Percentiles rank a stretch among this genome's conserved stretches.
These are phyloP conservation scores for Typhlichthys subterraneus DNA, from an alignment of 2,797 vertebrate genomes.

Conservation along the genomic window DNA sequence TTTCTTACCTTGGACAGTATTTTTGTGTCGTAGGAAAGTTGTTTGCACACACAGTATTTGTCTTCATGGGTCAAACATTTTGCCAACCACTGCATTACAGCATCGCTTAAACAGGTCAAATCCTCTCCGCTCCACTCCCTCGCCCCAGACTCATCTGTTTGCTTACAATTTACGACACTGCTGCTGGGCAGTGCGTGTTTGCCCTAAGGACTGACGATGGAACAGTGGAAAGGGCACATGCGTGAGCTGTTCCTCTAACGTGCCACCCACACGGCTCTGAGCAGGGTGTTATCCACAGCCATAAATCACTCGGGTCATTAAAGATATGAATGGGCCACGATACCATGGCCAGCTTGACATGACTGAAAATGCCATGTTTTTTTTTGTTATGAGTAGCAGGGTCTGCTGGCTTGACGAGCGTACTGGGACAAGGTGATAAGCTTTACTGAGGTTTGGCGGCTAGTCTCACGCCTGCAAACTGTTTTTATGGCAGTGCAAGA, in stretches of 20 bases:
- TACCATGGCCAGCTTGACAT: constrained; percentile 53
- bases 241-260: constrained; percentile 64
- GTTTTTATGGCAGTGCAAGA: too few relatives aligned
- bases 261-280: constrained; percentile 63
- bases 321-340: constrained; percentile 60
- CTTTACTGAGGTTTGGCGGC: neutral
- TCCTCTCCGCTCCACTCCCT: constrained; percentile 17
- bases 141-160: constrained; percentile 11
- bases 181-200: constrained; percentile 21
- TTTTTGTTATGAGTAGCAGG: constrained; percentile 35
- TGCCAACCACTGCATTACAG: neutral
- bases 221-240: constrained; percentile 51
- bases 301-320: constrained; percentile 72
- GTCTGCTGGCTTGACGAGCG: constrained; percentile 25
- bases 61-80: too few relatives aligned
- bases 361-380: constrained; percentile 58
- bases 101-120: constrained; percentile 26
- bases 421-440: neutral
- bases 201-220: constrained; percentile 31
- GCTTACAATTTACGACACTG: constrained; percentile 48
- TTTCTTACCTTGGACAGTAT: too few relatives aligned
- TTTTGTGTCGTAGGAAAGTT: too few relatives aligned
- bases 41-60: too few relatives aligned
- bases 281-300: constrained; percentile 44
- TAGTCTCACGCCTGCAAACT: too few relatives aligned